These are phyloP conservation scores for Capitulum mitella DNA, from an alignment of 2,888 invertebrate genomes.

Conservation along the genomic window DNA sequence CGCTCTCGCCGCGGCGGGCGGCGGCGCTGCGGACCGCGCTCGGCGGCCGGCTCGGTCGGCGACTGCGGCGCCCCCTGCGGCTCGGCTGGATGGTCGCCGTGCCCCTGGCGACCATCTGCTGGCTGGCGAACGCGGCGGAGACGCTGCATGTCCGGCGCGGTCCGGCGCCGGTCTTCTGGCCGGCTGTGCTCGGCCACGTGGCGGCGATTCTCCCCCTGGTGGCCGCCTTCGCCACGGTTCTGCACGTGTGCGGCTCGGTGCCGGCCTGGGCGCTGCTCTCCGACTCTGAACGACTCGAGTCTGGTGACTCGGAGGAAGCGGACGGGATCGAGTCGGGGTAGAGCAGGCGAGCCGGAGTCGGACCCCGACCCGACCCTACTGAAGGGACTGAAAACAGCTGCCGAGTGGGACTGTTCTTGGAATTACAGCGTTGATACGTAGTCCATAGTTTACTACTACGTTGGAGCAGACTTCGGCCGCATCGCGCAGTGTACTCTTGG, in stretches of 20 bases:
- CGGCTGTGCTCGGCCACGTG: background rate
- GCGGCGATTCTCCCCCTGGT: background rate
- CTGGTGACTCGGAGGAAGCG: too few species aligned
- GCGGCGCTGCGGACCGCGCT: background rate
- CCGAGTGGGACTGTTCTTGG: too few species aligned
- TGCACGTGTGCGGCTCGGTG: background rate
- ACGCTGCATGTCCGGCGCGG: background rate
- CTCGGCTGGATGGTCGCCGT: background rate
- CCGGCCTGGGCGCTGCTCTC: background rate
- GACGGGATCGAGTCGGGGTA: too few species aligned
- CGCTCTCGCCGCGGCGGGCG: background rate
- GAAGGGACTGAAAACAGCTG: too few species aligned
- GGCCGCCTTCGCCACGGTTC: background rate
- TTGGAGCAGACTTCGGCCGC: too few species aligned
- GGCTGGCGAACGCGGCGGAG: background rate
- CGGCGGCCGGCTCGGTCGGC: background rate
- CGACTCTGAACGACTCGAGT: too few species aligned
- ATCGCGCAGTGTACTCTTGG: too few species aligned
- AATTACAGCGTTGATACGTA: too few species aligned
- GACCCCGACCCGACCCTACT: too few species aligned
- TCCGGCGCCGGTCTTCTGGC: background rate
- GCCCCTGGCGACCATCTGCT: background rate
- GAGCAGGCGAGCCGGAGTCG: too few species aligned
- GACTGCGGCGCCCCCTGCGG: background rate
- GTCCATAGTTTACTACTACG: too few species aligned